Evolutionary conservation across 2,797 vertebrate species (phyloP).

Genomic region (Telmatherina bonti): DNA sequence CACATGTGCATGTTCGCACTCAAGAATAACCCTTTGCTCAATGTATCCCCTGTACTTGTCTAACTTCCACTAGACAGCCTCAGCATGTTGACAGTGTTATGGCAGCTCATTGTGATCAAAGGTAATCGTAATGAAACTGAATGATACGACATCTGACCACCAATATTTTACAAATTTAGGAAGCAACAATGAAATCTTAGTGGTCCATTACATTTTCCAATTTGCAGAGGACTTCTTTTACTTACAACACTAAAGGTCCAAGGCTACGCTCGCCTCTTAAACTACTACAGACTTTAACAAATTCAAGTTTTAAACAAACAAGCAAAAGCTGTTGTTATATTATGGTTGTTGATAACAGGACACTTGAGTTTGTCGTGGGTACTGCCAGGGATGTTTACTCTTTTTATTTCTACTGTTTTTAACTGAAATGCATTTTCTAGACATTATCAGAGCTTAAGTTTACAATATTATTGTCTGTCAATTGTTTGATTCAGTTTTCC

Average conservation of each 20-base stretch:
- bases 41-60: constrained; percentile 40
- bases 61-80: constrained; percentile 26
- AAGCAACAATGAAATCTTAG: not conserved
- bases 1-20: constrained; percentile 26
- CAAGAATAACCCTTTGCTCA: constrained; percentile 41
- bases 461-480: too few relatives aligned
- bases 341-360: not conserved
- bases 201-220: not conserved
- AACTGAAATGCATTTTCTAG: too few relatives aligned
- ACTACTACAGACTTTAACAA: not conserved
- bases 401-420: too few relatives aligned
- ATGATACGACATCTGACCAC: constrained; percentile 1
- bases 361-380: not conserved
- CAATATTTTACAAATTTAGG: constrained; percentile 7
- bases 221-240: constrained; percentile 1
- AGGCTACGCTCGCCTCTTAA: too few relatives aligned
- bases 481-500: too few relatives aligned
- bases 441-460: too few relatives aligned
- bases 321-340: not conserved
- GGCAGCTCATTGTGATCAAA: constrained; percentile 16
- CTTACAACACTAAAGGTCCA: too few relatives aligned
- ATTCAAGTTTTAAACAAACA: not conserved
- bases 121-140: constrained; percentile 18
- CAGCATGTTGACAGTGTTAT: constrained; percentile 35
- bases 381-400: too few relatives aligned